Evolutionary conservation across 1,140 invertebrate species (phyloP), one percentile per base, ranked within the genome.

Genomic region (Ceratosolen fusciceps): DNA sequence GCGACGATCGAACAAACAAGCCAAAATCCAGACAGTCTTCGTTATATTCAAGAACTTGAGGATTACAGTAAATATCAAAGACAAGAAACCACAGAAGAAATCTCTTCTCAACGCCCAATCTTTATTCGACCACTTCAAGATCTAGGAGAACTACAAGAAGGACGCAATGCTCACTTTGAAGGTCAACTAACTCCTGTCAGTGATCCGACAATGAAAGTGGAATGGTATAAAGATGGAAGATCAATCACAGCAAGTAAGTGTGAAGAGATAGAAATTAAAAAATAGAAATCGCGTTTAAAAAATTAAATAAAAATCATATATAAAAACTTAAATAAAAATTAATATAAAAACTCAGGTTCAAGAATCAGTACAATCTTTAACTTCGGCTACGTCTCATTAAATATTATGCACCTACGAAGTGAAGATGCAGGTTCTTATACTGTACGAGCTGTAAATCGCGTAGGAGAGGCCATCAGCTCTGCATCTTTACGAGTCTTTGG

Each of bases 161-260:
- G 96, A 74, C 92, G 95, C 79, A 97, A 97, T 89, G 96, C 96
- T 80, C 97, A 98, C 87, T 98, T 99, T 86, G 97, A 99, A 92
- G 97, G 95, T 82, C 96, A 98, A 88, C 92, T 99, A 0, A 96
- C 95, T 72, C 98, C 98, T 79, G 95, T 98, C 39, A 98, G 96
- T 84, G 98, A 99, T 90, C 97, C 98, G 24, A 97, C 96, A 29
- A 99, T 99, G 98, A 95, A 95, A 91, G 96, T 99, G 84, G 98
- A 99, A 91, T 99, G 98, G 98, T 98, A 96, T 90, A 98, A 98
- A 91, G 97, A 99, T 94, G 98, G 97, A 84, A 94, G 93, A 89
- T 93, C 96, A 60, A 96, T 98, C 83, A 98, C 96, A 91, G 95
- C 96, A 88, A 98, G 97, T 92, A 58, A 54, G 52, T 73, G n/a